phyloP scores from a whole-genome alignment of 2,113 vertebrate species.

The Solea solea region DNA sequence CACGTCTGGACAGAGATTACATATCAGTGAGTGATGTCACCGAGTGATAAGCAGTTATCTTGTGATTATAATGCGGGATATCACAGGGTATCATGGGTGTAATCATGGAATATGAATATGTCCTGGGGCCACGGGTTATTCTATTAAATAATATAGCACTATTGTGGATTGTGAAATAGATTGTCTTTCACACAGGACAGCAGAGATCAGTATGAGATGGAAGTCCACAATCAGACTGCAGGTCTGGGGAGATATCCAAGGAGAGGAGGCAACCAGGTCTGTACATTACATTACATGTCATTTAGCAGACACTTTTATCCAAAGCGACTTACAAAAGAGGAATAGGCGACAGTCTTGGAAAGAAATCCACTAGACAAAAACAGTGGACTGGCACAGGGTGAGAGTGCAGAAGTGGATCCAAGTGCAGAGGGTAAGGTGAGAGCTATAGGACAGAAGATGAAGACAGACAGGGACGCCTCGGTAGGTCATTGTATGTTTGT shows the following conservation, averaged over 20 bases:
- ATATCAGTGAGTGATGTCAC: conserved; percentile 84
- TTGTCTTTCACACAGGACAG: conserved; percentile 82
- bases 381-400: too few species aligned
- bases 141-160: not conserved
- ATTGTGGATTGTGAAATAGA: not conserved
- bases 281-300: not conserved
- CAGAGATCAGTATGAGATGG: conserved; percentile 87
- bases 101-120: not conserved
- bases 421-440: too few species aligned
- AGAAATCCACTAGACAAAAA: too few species aligned
- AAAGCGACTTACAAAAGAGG: too few species aligned
- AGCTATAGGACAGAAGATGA: too few species aligned
- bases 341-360: too few species aligned
- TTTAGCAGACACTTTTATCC: not conserved
- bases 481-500: not conserved
- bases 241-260: conserved; percentile 83
- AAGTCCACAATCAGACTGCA: conserved; percentile 83
- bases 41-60: not conserved
- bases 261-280: conserved; percentile 78
- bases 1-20: conserved; percentile 88
- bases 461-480: too few species aligned
- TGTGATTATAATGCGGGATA: not conserved
- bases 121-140: not conserved
- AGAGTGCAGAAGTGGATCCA: too few species aligned
- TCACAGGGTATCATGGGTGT: not conserved